Evolutionary conservation across 2,888 invertebrate genomes (phyloP).

Genomic region (Parnassius smintheus): DNA sequence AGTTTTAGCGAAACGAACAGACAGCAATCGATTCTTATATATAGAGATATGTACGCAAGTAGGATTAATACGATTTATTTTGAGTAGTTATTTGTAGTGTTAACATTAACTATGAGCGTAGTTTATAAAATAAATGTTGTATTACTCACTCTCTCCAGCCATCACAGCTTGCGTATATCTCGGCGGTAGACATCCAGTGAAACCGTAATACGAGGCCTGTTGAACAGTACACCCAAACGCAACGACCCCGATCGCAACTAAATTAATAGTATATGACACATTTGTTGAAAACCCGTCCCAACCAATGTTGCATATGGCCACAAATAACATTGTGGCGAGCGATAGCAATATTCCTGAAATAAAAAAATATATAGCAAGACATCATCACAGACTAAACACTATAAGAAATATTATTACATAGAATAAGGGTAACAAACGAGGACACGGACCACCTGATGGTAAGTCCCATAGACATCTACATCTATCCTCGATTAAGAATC

Average conservation of each 20-base stretch:
- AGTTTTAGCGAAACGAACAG: no score
- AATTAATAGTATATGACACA: conserved; percentile 91
- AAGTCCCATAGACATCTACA: no score
- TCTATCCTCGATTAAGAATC: no score
- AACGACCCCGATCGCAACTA: conserved; percentile 91
- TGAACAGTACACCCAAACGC: conserved; percentile 96
- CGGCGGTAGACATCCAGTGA: conserved; percentile 94
- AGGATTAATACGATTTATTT: no score
- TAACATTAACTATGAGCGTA: no score
- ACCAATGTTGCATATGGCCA: conserved; percentile 92
- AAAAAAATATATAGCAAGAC: not conserved
- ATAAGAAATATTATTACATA: not conserved
- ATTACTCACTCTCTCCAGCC: conserved; percentile 92
- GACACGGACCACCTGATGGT: no score
- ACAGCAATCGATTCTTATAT: no score
- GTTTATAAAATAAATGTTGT: not conserved
- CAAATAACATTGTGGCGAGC: conserved; percentile 89
- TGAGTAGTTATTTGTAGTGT: no score
- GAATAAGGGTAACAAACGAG: no score
- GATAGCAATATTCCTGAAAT: conserved; percentile 80
- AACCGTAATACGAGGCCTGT: conserved; percentile 96
- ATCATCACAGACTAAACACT: not conserved
- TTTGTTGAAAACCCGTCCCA: conserved; percentile 89
- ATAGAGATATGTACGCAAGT: no score
- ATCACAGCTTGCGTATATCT: conserved; percentile 96